Percentiles rank a stretch among this genome's conserved stretches.
Conservation (phyloP, 2,888 invertebrate species). For the Dryomyza anilis region DNA sequence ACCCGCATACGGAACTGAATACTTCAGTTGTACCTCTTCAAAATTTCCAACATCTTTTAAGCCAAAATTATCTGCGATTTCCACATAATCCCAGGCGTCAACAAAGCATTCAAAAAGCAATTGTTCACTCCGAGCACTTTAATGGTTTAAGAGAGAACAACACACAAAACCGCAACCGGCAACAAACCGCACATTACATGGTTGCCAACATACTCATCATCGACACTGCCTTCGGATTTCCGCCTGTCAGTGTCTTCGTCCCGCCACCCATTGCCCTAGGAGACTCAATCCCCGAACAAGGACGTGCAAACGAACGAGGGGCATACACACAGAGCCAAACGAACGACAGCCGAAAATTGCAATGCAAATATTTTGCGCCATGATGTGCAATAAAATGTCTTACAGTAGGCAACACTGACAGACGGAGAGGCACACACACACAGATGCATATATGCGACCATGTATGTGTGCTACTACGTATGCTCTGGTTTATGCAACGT, state of each 20-base stretch:
- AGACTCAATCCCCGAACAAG: not conserved
- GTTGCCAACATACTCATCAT: not conserved
- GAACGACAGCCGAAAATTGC: too few species aligned
- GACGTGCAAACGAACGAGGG: not conserved
- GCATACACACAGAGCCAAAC: not conserved
- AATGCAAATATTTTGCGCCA: constrained; percentile 38
- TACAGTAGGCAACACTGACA: constrained; percentile 17
- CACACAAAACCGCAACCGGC: not conserved
- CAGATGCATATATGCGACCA: not conserved
- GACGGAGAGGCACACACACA: constrained; percentile 6
- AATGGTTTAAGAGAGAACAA: too few species aligned
- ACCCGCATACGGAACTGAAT: too few species aligned
- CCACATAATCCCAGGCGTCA: too few species aligned
- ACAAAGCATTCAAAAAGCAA: not conserved
- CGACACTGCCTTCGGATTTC: not conserved
- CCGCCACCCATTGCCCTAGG: not conserved
- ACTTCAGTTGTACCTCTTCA: too few species aligned
- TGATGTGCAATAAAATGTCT: constrained; percentile 34
- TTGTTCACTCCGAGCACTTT: too few species aligned
- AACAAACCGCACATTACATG: not conserved
- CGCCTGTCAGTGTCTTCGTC: not conserved
- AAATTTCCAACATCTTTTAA: too few species aligned
- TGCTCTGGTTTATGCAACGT: not conserved
- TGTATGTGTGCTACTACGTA: too few species aligned
- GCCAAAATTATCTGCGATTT: too few species aligned